A percentile compares a stretch with the other conserved stretches of the same genome.
These are phyloP conservation scores for Salvelinus sp. DNA, from an alignment of 2,113 vertebrate species.

Conservation along the genomic window DNA sequence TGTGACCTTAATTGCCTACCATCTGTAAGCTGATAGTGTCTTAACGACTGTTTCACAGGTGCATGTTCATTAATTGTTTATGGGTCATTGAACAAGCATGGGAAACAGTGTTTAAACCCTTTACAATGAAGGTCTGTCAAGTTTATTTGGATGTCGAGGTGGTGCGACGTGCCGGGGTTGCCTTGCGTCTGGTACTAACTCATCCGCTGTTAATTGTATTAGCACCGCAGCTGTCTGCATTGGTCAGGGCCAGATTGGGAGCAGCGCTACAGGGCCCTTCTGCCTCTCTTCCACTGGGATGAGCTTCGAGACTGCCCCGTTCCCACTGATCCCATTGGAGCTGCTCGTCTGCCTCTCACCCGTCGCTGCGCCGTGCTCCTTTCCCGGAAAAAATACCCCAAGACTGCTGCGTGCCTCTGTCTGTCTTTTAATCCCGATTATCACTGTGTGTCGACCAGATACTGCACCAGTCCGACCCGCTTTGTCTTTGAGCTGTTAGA, in stretches of 20 bases:
- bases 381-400: background rate
- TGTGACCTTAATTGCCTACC: too few relatives aligned
- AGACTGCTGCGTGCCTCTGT: background rate
- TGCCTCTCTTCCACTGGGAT: constrained; percentile 88
- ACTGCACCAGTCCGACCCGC: constrained; percentile 1
- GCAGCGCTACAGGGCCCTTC: constrained; percentile 90
- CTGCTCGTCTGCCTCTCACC: constrained; percentile 33
- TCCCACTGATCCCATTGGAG: constrained; percentile 74
- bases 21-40: too few relatives aligned
- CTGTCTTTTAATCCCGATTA: background rate
- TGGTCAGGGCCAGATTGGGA: constrained; percentile 86
- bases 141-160: background rate
- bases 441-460: background rate
- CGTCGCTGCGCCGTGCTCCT: background rate
- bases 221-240: constrained; percentile 90
- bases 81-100: too few relatives aligned
- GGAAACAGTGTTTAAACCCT: too few relatives aligned
- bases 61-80: too few relatives aligned
- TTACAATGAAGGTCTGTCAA: too few relatives aligned
- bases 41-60: too few relatives aligned
- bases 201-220: constrained; percentile 96
- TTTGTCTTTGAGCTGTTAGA: background rate
- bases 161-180: constrained; percentile 60
- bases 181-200: constrained; percentile 91
- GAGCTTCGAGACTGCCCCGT: constrained; percentile 81